Evolutionary conservation across 2,113 vertebrate species (phyloP), one percentile per base, ranked within the genome.

Genomic region (Larimichthys crocea): DNA sequence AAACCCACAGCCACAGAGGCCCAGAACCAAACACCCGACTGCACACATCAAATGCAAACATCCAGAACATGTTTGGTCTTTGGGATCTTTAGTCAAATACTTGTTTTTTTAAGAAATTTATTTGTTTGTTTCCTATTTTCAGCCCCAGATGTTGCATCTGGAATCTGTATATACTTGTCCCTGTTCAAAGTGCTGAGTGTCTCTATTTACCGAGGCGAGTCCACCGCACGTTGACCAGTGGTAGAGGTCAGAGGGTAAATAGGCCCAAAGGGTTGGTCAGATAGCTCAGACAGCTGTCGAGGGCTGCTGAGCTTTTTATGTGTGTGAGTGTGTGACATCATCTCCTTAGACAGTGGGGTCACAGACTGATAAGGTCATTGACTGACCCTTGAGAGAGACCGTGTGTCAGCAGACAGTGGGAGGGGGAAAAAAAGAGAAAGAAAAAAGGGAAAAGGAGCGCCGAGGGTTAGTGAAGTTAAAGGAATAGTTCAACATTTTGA

Each of bases 21-120:
- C 20, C 62, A 50, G 66, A 26, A 40, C 53, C 79, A 75, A 64
- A 81, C 64, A 79, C 49, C 60, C 24, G 31, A 72, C 68, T 44
- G 70, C 82, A 76, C 69, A 84, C 75, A 84, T 61, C 78, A 63
- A 71, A 72, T 31, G 17, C 66, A 81, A 74, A 86, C 82, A 88
- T 69, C 70, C 74, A 83, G 8, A 65, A 76, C 78, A 91, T 83
- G 87, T 92, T 92, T 93, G 90, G 91, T 91, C 90, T 87, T 84
- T 88, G 87, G 85, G 91, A 90, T 90, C 76, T 83, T 78, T 7
- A 26, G 19, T 44, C 17, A 60, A 66, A 78, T 24, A 50, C 55
- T 60, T 40, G 0, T 6, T 65, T 57, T 56, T 63, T 50, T 35
- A 42, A 6, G 5, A 44, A 16, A 29, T 31, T 74, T 56, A 35